phyloP scores from a whole-genome alignment of 2,888 invertebrate genomes.

The Monopis laevigella region DNA sequence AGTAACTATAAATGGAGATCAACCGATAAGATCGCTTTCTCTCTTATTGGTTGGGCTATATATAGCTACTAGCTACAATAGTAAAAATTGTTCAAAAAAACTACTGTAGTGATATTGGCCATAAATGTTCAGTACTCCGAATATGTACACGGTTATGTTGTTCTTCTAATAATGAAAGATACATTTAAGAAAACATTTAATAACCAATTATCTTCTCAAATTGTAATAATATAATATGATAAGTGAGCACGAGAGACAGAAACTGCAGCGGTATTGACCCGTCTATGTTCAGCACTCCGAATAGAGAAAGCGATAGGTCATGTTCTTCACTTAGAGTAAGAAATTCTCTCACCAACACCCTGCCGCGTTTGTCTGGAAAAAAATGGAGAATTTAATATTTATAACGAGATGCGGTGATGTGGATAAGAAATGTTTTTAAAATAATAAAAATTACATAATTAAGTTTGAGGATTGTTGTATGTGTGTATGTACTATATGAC shows the following conservation, averaged over 20 bases:
- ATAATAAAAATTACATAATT: not conserved
- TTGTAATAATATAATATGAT: constrained; percentile 37
- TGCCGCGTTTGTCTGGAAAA: constrained; percentile 39
- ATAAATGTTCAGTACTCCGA: too few relatives aligned
- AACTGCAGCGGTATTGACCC: constrained; percentile 48
- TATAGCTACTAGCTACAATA: too few relatives aligned
- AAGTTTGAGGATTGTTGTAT: not conserved
- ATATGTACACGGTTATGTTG: too few relatives aligned
- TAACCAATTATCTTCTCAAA: constrained; percentile 10
- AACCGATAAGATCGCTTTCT: too few relatives aligned
- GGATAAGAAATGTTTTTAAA: not conserved
- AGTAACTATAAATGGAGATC: too few relatives aligned
- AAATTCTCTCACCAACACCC: constrained; percentile 38
- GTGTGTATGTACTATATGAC: not conserved
- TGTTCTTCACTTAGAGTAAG: constrained; percentile 41
- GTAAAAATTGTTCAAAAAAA: too few relatives aligned
- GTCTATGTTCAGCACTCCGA: constrained; percentile 46
- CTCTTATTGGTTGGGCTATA: too few relatives aligned
- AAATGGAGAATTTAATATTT: not conserved
- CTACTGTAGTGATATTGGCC: too few relatives aligned
- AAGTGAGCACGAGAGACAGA: constrained; percentile 40
- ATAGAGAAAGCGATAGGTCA: constrained; percentile 41
- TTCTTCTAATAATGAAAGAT: too few relatives aligned
- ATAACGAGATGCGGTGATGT: too few relatives aligned
- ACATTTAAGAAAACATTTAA: not conserved